Evolutionary conservation across 1,140 invertebrate species (phyloP).

Genomic region (Armadillidium nasatum): DNA sequence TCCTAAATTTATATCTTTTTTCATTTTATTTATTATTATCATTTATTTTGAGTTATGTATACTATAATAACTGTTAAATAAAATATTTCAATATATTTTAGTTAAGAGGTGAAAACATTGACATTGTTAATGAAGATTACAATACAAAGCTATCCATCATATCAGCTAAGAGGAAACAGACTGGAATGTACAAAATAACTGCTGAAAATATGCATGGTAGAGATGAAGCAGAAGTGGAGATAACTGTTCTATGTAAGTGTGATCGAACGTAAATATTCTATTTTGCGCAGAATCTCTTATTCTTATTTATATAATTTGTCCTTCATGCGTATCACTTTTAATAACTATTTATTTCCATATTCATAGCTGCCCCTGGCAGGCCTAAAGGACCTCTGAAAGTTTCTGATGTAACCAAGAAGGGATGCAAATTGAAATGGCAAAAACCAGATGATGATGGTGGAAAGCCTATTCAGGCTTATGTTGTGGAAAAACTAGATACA

Average conservation of each 20-base stretch:
- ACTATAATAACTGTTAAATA: too few relatives aligned
- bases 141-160: slow-evolving; percentile 86
- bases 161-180: slow-evolving; percentile 75
- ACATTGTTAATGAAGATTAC: slow-evolving; percentile 84
- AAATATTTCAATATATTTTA: not conserved
- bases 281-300: too few relatives aligned
- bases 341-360: not conserved
- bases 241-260: slow-evolving; percentile 75
- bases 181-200: slow-evolving; percentile 82
- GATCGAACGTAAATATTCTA: not conserved
- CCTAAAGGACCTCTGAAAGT: slow-evolving; percentile 89
- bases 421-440: slow-evolving; percentile 91
- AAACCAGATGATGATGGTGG: slow-evolving; percentile 98
- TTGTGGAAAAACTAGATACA: slow-evolving; percentile 94
- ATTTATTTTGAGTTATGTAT: too few relatives aligned
- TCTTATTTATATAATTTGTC: not conserved
- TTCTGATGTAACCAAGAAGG: slow-evolving; percentile 82
- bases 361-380: slow-evolving; percentile 67
- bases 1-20: not conserved
- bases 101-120: slow-evolving; percentile 61
- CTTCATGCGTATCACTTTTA: slow-evolving; percentile 32
- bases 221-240: slow-evolving; percentile 89
- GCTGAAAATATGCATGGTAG: slow-evolving; percentile 87
- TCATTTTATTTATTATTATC: too few relatives aligned
- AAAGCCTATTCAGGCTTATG: slow-evolving; percentile 88